These are phyloP conservation scores for Pteropus rufus DNA, from an alignment of 2,797 vertebrate species.

Conservation along the genomic window DNA sequence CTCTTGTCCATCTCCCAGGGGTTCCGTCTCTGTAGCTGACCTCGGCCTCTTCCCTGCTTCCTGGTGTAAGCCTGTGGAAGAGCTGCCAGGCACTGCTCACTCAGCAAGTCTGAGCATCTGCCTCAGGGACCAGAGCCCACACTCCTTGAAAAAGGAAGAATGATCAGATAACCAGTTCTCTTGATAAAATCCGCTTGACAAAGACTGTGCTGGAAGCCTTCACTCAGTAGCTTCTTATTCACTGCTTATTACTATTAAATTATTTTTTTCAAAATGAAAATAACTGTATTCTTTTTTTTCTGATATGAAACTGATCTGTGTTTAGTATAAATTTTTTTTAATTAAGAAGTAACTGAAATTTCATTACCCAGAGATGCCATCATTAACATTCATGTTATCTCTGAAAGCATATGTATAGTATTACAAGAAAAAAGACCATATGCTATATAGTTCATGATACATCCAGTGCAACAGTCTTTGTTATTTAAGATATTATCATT, in stretches of 20 bases:
- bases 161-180: neutral
- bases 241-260: neutral
- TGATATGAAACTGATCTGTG: neutral
- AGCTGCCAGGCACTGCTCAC: neutral
- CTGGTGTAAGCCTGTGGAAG: neutral
- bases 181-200: neutral
- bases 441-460: neutral
- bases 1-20: neutral
- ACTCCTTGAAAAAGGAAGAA: neutral
- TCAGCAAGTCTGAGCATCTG: neutral
- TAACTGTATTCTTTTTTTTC: constrained; percentile 5
- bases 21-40: neutral
- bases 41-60: neutral
- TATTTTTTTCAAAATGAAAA: constrained; percentile 13
- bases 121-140: neutral
- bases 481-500: neutral
- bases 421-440: neutral
- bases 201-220: neutral
- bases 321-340: neutral
- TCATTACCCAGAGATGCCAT: neutral
- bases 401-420: neutral
- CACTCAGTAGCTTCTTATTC: neutral
- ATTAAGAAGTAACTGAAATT: neutral
- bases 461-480: neutral
- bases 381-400: neutral